Evolutionary conservation across 2,797 vertebrate genomes (phyloP).

Genomic region (Hozukius guyotensis): DNA sequence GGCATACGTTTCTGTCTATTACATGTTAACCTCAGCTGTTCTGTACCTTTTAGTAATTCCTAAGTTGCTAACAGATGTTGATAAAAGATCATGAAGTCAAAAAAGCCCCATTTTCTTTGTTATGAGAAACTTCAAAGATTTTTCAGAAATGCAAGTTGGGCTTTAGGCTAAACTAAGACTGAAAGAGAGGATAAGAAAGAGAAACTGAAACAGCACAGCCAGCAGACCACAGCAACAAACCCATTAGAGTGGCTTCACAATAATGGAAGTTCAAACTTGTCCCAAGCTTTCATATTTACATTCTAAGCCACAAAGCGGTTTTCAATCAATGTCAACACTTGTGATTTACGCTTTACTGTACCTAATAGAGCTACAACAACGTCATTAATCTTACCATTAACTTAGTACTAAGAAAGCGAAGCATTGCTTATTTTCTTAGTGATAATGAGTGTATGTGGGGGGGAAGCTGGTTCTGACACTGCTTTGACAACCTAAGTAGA

Average conservation of each 20-base stretch:
- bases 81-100: not conserved
- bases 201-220: slow-evolving; percentile 35
- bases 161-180: not conserved
- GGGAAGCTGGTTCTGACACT: slow-evolving; percentile 30
- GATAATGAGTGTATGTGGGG: slow-evolving; percentile 4
- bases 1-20: too few species aligned
- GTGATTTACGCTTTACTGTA: slow-evolving; percentile 1
- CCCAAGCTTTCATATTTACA: not conserved
- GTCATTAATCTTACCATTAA: not conserved
- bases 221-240: slow-evolving; percentile 1
- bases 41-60: not conserved
- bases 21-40: not conserved
- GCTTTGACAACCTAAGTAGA: slow-evolving; percentile 44
- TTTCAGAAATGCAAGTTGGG: not conserved
- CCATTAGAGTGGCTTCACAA: not conserved
- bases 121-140: not conserved
- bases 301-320: not conserved
- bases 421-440: slow-evolving; percentile 24
- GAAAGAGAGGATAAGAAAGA: slow-evolving; percentile 24
- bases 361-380: not conserved
- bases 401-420: not conserved
- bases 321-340: not conserved
- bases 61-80: not conserved
- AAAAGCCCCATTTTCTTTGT: not conserved
- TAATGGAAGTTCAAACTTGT: not conserved